Conservation (phyloP, 2,113 vertebrate species). For the Syngnathus floridae region DNA sequence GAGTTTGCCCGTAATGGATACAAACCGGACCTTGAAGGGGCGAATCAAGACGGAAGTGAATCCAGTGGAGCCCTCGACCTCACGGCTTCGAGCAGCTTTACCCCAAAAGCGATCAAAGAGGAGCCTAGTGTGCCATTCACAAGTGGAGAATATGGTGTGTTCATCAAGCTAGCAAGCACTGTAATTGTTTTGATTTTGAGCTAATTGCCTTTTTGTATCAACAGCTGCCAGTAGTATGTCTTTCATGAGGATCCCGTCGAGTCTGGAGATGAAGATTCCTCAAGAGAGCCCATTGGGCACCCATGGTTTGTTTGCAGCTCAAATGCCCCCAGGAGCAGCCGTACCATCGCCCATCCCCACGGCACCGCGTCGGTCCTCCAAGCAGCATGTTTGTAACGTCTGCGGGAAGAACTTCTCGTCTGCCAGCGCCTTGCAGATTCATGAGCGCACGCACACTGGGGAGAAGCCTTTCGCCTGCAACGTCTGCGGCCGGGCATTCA, state of each 20-base stretch:
- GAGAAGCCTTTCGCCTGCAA: conserved; percentile 96
- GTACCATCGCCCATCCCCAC: conserved; percentile 69
- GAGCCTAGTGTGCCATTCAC: conserved; percentile 74
- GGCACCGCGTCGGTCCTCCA: conserved; percentile 79
- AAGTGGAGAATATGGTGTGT: conserved; percentile 78
- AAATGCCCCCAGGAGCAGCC: conserved; percentile 73
- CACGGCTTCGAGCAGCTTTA: conserved; percentile 75
- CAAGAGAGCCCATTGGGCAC: conserved; percentile 71
- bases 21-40: conserved; percentile 68
- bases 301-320: conserved; percentile 73
- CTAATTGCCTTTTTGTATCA: background rate
- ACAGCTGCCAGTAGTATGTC: conserved; percentile 76
- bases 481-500: conserved; percentile 91
- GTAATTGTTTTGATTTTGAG: background rate
- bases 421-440: conserved; percentile 93
- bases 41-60: conserved; percentile 66
- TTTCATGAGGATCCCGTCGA: conserved; percentile 78
- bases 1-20: conserved; percentile 46
- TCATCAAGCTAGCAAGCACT: background rate
- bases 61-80: conserved; percentile 85
- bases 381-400: conserved; percentile 82
- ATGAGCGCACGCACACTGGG: conserved; percentile 92
- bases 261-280: conserved; percentile 82
- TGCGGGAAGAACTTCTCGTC: conserved; percentile 97
- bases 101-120: conserved; percentile 75